phyloP scores from a whole-genome alignment of 2,888 invertebrate species.

The Chrysolina haemoptera region DNA sequence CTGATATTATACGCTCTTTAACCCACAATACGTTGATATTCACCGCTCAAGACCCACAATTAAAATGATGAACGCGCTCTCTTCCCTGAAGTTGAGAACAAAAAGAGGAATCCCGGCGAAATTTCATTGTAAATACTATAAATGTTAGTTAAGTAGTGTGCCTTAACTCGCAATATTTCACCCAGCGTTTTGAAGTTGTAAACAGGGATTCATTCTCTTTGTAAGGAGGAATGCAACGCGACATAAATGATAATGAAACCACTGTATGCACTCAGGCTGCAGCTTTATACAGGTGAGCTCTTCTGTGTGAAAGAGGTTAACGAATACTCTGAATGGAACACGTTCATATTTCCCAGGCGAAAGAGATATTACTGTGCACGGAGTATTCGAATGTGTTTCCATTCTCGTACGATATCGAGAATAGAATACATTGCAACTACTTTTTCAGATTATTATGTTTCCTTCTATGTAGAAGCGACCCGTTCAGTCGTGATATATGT shows the following conservation, averaged over 20 bases:
- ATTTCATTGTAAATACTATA: constrained; percentile 43
- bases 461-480: too few species aligned
- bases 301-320: constrained; percentile 11
- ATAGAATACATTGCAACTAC: too few species aligned
- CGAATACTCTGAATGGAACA: constrained; percentile 16
- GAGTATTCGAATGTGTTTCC: background rate
- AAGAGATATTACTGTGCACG: constrained; percentile 1
- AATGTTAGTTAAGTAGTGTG: constrained; percentile 48
- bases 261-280: constrained; percentile 27
- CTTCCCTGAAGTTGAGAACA: constrained; percentile 48
- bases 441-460: too few species aligned
- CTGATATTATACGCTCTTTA: constrained; percentile 50
- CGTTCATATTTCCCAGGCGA: background rate
- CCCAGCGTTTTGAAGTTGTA: constrained; percentile 51
- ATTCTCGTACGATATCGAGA: too few species aligned
- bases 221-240: constrained; percentile 31
- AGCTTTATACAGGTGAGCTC: constrained; percentile 28
- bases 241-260: constrained; percentile 25
- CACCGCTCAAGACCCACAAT: constrained; percentile 49
- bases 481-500: too few species aligned
- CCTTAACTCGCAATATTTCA: constrained; percentile 51
- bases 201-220: constrained; percentile 42
- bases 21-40: constrained; percentile 50
- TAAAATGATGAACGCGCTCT: constrained; percentile 58
- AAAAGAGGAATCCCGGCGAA: constrained; percentile 44